Evolutionary conservation across 2,797 vertebrate species (phyloP).

Genomic region (Cirrhinus mrigala): DNA sequence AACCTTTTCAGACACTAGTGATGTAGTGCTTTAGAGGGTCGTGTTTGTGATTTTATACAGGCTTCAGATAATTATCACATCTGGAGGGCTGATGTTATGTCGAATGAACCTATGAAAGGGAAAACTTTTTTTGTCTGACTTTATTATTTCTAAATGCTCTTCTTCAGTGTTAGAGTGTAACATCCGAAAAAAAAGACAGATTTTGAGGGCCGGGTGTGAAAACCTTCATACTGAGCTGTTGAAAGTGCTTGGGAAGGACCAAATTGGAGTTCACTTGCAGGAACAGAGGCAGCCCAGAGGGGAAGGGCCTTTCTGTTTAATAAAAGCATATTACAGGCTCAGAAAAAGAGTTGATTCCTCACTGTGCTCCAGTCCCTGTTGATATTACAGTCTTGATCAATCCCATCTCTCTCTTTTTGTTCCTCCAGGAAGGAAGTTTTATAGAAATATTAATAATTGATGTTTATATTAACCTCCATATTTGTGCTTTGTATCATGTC

Average conservation of each 20-base stretch:
- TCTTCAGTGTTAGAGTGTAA: background rate
- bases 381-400: conserved; percentile 20
- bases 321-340: conserved; percentile 49
- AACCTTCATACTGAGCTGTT: conserved; percentile 8
- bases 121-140: background rate
- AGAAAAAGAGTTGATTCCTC: conserved; percentile 15
- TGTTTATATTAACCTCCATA: conserved; percentile 76
- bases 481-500: conserved; percentile 53
- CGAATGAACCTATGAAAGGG: background rate
- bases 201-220: background rate
- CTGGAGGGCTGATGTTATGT: background rate
- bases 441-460: conserved; percentile 75
- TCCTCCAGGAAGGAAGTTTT: conserved; percentile 41
- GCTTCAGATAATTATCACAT: background rate
- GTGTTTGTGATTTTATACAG: background rate
- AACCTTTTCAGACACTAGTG: background rate
- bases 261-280: conserved; percentile 34
- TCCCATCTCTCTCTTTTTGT: conserved; percentile 18
- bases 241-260: conserved; percentile 15
- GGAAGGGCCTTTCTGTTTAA: conserved; percentile 39
- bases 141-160: background rate
- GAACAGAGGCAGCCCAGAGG: conserved; percentile 13
- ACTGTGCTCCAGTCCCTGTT: conserved; percentile 39
- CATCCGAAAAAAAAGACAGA: background rate
- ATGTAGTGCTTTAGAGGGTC: background rate